Evolutionary conservation across 2,888 invertebrate species (phyloP).

Genomic region (Phania funesta): DNA sequence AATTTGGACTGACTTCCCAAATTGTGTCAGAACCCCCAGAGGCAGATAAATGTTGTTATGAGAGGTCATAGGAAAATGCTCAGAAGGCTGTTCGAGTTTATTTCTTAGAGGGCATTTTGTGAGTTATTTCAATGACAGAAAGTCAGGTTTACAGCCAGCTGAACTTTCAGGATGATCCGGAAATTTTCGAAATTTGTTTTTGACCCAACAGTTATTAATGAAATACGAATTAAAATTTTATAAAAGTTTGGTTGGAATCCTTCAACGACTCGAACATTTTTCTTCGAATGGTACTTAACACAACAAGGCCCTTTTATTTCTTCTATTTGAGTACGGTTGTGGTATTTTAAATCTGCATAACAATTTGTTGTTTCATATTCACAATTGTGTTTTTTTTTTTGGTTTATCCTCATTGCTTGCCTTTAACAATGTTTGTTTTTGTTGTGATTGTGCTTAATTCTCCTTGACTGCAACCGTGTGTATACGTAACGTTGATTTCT

Average conservation of each 20-base stretch:
- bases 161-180: too few species aligned
- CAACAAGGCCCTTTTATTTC: neutral
- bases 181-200: too few species aligned
- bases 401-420: neutral
- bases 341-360: neutral
- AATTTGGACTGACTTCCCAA: too few species aligned
- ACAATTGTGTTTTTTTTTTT: neutral
- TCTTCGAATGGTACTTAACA: neutral
- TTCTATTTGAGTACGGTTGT: neutral
- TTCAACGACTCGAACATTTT: neutral
- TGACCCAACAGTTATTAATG: too few species aligned
- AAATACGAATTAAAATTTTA: too few species aligned
- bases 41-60: too few species aligned
- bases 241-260: neutral
- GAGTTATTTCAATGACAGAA: too few species aligned
- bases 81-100: too few species aligned
- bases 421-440: conserved; percentile 26
- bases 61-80: too few species aligned
- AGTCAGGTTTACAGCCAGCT: too few species aligned
- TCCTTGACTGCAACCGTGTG: conserved; percentile 52
- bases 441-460: conserved; percentile 38
- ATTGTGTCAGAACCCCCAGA: too few species aligned
- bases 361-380: conserved; percentile 21
- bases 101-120: too few species aligned
- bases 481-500: conserved; percentile 47